These are phyloP conservation scores for Sesia apiformis DNA, from an alignment of 2,888 invertebrate species.

Conservation along the genomic window DNA sequence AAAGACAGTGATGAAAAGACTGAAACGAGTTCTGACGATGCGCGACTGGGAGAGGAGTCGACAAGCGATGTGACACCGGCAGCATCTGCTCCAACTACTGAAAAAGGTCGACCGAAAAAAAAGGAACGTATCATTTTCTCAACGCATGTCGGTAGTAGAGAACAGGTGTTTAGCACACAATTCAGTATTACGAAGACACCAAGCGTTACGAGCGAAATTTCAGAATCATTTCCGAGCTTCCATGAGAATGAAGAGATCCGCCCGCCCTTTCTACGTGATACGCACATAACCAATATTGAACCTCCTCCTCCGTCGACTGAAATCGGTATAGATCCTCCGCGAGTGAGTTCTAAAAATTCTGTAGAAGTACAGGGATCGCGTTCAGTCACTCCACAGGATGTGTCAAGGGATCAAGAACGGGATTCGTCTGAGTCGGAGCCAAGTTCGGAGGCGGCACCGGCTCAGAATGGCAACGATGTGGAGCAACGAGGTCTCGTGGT, in stretches of 20 bases:
- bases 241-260: constrained; percentile 73
- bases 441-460: constrained; percentile 75
- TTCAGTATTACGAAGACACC: constrained; percentile 79
- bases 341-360: constrained; percentile 8
- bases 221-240: constrained; percentile 57
- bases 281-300: constrained; percentile 12
- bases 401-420: constrained; percentile 6
- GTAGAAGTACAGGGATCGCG: constrained; percentile 16
- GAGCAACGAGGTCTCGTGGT: constrained; percentile 86
- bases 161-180: constrained; percentile 80
- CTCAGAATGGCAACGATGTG: constrained; percentile 67
- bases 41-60: too few relatives aligned
- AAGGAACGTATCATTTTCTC: constrained; percentile 76
- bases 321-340: neutral
- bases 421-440: constrained; percentile 83
- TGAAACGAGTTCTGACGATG: neutral
- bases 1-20: neutral
- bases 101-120: neutral
- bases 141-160: constrained; percentile 79
- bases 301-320: constrained; percentile 5
- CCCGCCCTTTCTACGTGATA: constrained; percentile 14
- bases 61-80: neutral
- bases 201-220: constrained; percentile 77
- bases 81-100: constrained; percentile 14
- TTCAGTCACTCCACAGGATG: constrained; percentile 14